Evolutionary conservation across 2,113 vertebrate species (phyloP).

Genomic region (Trichechus manatus): DNA sequence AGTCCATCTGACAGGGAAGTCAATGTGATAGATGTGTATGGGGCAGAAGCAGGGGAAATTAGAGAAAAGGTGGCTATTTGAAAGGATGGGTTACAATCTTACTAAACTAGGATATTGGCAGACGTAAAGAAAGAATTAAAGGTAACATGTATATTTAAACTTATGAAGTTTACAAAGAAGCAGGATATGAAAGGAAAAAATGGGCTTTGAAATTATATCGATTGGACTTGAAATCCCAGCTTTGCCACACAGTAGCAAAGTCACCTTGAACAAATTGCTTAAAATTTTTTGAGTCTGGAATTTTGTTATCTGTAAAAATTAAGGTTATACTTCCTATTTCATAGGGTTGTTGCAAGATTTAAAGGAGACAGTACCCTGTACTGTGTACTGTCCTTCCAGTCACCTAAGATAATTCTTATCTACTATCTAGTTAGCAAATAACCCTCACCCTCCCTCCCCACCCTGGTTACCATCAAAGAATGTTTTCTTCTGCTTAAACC

Average conservation of each 20-base stretch:
- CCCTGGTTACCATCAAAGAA: no score
- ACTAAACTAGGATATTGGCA: background rate
- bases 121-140: constrained; percentile 27
- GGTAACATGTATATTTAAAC: background rate
- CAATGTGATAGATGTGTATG: background rate
- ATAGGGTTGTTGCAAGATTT: background rate
- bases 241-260: background rate
- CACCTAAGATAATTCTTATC: no score
- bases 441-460: no score
- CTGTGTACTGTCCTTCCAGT: no score
- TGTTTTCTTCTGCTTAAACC: no score
- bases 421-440: no score
- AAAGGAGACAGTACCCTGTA: background rate
- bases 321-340: background rate
- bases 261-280: background rate
- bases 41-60: background rate
- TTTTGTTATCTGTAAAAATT: background rate
- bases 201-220: constrained; percentile 17
- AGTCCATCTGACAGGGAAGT: background rate
- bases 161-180: constrained; percentile 16
- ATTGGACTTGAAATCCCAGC: constrained; percentile 9
- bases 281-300: background rate
- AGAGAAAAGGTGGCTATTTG: constrained; percentile 25
- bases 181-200: background rate
- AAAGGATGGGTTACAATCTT: constrained; percentile 13